These are phyloP conservation scores for Himantopus leucocephalus DNA, from an alignment of 2,113 vertebrate species.

Conservation along the genomic window DNA sequence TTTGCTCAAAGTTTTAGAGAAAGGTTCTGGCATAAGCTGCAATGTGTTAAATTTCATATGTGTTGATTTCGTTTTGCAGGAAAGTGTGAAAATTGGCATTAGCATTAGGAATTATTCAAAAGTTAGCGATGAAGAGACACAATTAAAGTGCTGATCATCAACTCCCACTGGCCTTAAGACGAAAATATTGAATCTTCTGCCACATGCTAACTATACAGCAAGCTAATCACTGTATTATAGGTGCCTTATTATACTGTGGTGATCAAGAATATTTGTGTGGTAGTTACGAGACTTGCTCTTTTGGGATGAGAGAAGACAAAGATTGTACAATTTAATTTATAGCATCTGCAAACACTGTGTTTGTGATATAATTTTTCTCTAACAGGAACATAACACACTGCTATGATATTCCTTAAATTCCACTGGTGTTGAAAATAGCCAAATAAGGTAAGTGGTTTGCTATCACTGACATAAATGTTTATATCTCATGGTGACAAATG, in stretches of 20 bases:
- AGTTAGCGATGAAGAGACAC: constrained; percentile 22
- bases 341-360: neutral
- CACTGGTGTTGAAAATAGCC: constrained; percentile 12
- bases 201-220: neutral
- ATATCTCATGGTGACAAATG: constrained; percentile 53
- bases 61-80: neutral
- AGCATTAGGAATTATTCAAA: neutral
- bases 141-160: constrained; percentile 49
- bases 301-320: neutral
- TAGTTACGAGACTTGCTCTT: neutral
- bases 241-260: neutral
- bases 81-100: neutral
- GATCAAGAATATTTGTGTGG: neutral
- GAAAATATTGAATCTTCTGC: constrained; percentile 40
- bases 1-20: neutral
- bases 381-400: constrained; percentile 21
- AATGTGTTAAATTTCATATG: neutral
- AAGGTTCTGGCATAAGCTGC: neutral
- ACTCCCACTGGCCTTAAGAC: constrained; percentile 24
- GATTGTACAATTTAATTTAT: constrained; percentile 39
- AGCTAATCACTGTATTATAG: neutral
- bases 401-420: constrained; percentile 40
- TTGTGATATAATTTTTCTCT: constrained; percentile 26
- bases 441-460: constrained; percentile 59
- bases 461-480: constrained; percentile 69